Conservation (phyloP, 2,113 vertebrate species). For the Chamaea fasciata region DNA sequence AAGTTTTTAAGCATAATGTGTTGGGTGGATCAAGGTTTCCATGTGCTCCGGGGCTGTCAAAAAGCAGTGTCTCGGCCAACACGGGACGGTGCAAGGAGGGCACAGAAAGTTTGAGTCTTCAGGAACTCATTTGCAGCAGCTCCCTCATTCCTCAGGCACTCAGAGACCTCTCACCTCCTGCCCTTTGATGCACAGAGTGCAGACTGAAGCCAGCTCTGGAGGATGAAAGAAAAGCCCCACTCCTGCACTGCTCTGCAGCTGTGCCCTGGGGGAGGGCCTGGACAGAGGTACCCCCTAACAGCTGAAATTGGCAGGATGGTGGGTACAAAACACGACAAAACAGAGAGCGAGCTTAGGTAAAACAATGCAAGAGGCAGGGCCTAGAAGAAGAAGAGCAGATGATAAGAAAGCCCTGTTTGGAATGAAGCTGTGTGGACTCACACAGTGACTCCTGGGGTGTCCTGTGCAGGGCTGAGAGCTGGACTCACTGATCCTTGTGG, state of each 20-base stretch:
- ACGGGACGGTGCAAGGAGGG: background rate
- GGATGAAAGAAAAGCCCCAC: background rate
- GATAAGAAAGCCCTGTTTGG: background rate
- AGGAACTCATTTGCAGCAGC: background rate
- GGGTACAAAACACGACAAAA: background rate
- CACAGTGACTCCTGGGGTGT: background rate
- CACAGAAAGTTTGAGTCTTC: conserved; percentile 21
- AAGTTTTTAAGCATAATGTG: conserved; percentile 35
- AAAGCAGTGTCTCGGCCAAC: background rate
- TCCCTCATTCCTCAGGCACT: background rate
- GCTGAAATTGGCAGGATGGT: background rate
- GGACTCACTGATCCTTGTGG: too few species aligned
- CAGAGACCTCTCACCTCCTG: background rate
- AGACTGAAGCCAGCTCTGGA: background rate
- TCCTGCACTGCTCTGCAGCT: background rate
- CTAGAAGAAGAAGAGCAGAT: background rate
- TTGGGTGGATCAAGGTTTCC: conserved; percentile 59
- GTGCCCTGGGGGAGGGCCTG: background rate
- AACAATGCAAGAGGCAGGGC: background rate
- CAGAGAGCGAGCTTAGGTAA: background rate
- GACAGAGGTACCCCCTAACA: background rate
- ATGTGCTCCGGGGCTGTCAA: conserved; percentile 7
- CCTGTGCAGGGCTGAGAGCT: background rate
- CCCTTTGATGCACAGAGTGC: background rate
- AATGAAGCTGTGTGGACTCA: background rate